Base-by-base conservation (phyloP, 2,797 vertebrate species). In the Sebastolobus alascanus region DNA sequence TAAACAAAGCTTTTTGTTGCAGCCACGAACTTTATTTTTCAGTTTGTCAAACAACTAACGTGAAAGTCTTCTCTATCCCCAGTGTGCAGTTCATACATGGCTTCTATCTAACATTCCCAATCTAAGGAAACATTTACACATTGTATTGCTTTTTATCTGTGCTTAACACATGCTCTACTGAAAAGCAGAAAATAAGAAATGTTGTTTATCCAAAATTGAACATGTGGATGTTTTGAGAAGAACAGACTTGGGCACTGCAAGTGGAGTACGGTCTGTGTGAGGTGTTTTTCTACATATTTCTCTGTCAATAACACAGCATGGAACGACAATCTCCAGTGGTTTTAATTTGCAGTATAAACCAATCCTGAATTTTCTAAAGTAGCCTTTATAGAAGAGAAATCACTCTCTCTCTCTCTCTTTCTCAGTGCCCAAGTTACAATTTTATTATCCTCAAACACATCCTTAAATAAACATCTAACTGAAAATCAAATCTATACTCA, bases 401-500 rank as follows among this genome's bases (percentile, higher is more conserved):
- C 9, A 22, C 33, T 1, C 20, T 63, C 7, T 43, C 6, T 60
- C n/a, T 25, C 43, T 70, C n/a, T 61, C 25, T 64, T 7, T 33
- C 25, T 46, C 37, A 70, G 59, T 75, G 18, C 11, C 27, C 72
- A 63, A 74, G 8, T 74, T 43, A 66, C 29, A 65, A 65, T 75
- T 43, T 25, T 37, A 25, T 40, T 33, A 4, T 46, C 38, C 6
- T 78, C 52, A 70, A 77, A 84, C 55, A 84, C 68, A 84, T 79
- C 25, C 7, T 50, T 60, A 54, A 75, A 82, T 72, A 82, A 71
- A 40, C 10, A 66, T 25, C 55, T 6, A 27, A 66, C 63, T 75
- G 63, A 86, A 79, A 90, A 87, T 18, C n/a, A 85, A 80, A 87
- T n/a, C 5, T 50, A 20, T 20, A 71, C 9, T 79, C 35, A 31